A percentile compares a stretch with the other conserved stretches of the same genome.
Conservation (phyloP, 2,888 invertebrate genomes). For the Microctonus aethiopoides region DNA sequence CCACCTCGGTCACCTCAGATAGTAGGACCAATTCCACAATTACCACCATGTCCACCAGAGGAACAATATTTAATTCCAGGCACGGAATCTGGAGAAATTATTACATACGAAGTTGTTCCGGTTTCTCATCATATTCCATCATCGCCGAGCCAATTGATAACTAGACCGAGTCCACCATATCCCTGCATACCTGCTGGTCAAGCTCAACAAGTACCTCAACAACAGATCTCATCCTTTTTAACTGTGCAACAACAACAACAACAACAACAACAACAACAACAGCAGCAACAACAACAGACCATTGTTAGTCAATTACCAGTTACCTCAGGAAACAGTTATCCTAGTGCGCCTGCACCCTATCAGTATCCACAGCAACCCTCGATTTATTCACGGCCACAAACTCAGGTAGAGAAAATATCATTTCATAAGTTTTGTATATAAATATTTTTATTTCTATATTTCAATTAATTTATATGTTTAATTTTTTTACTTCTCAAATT, state of each 20-base stretch:
- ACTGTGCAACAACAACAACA: not conserved
- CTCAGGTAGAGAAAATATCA: too few species aligned
- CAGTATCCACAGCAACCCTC: too few species aligned
- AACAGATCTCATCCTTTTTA: not conserved
- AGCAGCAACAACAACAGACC: too few species aligned
- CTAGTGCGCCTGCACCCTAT: too few species aligned
- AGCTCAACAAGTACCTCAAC: not conserved
- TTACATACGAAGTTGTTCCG: not conserved
- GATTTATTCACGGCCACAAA: too few species aligned
- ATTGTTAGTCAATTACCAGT: not conserved
- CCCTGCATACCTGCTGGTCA: not conserved
- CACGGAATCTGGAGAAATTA: not conserved
- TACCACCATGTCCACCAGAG: not conserved
- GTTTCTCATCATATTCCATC: not conserved
- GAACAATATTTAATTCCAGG: not conserved
- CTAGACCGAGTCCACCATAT: not conserved
- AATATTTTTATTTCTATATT: too few species aligned
- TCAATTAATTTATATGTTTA: too few species aligned
- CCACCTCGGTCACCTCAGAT: not conserved
- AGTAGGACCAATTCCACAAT: not conserved
- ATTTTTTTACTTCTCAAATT: too few species aligned
- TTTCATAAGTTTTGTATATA: too few species aligned
- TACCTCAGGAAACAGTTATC: not conserved
- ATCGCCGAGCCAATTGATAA: not conserved
- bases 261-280: too few species aligned